Evolutionary conservation across 2,797 vertebrate species (phyloP).

Genomic region (Etheostoma perlongum): DNA sequence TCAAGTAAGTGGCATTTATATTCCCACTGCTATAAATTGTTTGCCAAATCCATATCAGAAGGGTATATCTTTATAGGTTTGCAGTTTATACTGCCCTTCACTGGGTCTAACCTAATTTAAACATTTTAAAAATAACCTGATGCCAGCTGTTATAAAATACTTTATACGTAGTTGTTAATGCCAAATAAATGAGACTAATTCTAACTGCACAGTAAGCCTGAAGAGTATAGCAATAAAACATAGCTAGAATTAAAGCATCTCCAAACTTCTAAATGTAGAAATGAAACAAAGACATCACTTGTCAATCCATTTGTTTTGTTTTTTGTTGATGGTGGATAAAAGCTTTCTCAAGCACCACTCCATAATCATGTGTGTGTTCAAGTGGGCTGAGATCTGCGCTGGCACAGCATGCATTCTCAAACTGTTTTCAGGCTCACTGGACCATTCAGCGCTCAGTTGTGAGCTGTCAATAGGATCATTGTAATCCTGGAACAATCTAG

Average conservation of each 20-base stretch:
- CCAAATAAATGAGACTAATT: background rate
- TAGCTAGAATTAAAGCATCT: background rate
- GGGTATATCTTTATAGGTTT: background rate
- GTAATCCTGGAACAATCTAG: conserved; percentile 39
- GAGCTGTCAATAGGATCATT: conserved; percentile 35
- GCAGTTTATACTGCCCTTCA: background rate
- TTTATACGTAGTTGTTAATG: background rate
- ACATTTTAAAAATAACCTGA: background rate
- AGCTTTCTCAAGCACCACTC: background rate
- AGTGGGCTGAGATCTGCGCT: conserved; percentile 1
- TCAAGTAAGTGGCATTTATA: background rate
- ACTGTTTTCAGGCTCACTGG: conserved; percentile 29
- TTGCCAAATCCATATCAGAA: background rate
- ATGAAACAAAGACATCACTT: background rate
- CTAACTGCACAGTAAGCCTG: background rate
- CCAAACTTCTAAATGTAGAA: background rate
- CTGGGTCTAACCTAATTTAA: background rate
- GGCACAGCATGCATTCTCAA: conserved; percentile 10
- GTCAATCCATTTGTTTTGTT: background rate
- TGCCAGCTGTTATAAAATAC: too few species aligned
- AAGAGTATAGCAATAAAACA: background rate
- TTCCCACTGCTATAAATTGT: background rate
- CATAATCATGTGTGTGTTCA: background rate
- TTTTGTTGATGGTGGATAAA: background rate
- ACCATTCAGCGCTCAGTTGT: conserved; percentile 20